Conservation (phyloP, 1,140 invertebrate genomes). For the Gryllus bimaculatus region DNA sequence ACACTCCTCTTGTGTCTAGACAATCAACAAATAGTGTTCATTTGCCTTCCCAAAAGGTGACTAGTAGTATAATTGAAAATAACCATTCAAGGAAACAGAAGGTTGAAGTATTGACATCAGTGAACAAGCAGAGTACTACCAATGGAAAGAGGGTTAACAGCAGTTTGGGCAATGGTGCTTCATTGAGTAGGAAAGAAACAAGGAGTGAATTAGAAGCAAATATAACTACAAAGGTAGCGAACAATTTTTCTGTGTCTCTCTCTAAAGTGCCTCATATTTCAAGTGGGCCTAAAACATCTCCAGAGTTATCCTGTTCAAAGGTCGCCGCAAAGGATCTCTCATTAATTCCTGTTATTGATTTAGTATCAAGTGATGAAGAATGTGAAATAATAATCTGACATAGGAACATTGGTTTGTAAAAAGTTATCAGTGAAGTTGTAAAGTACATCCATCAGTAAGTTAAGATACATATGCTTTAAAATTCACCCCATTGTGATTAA, state of each 20-base stretch:
- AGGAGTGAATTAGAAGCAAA: not conserved
- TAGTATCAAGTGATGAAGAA: not conserved
- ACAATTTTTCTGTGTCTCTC: not conserved
- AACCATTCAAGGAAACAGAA: not conserved
- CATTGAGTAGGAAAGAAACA: too few species aligned
- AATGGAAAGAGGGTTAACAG: not conserved
- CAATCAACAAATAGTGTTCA: not conserved
- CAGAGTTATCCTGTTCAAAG: too few species aligned
- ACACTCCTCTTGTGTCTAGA: not conserved
- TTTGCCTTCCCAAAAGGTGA: not conserved
- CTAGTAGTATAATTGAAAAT: not conserved
- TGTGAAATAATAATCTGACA: not conserved
- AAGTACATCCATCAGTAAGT: not conserved
- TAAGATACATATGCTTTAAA: not conserved
- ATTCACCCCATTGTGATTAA: not conserved
- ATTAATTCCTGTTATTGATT: not conserved
- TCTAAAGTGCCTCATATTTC: not conserved
- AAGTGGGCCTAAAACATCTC: too few species aligned
- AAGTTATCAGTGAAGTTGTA: not conserved
- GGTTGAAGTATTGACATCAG: not conserved
- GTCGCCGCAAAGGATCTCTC: not conserved
- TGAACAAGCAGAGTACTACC: not conserved
- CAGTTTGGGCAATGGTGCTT: not conserved
- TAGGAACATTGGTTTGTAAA: not conserved
- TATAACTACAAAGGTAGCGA: not conserved